Conservation (phyloP, 2,113 vertebrate species). For the Blennius ocellaris region DNA sequence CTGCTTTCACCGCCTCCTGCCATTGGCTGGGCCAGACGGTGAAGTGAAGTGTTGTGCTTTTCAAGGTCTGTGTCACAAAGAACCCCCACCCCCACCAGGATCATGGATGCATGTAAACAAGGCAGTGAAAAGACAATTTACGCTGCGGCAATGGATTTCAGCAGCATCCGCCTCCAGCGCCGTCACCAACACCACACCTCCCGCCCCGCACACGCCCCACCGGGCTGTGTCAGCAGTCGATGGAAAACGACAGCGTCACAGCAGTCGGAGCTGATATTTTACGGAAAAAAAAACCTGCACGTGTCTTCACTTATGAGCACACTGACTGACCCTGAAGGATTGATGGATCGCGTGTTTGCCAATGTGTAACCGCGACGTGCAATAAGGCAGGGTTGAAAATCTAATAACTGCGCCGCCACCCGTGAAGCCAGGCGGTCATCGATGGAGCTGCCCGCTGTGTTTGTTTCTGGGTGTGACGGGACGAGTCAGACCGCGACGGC, state of each 20-base stretch:
- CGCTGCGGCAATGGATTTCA: conserved; percentile 66
- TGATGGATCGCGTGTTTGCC: conserved; percentile 9
- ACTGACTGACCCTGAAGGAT: conserved; percentile 8
- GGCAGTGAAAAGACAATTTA: conserved; percentile 69
- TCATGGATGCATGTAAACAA: conserved; percentile 72
- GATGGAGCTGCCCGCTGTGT: conserved; percentile 41
- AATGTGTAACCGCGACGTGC: conserved; percentile 8
- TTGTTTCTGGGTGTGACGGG: conserved; percentile 48
- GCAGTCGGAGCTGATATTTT: conserved; percentile 50
- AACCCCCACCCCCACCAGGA: conserved; percentile 11
- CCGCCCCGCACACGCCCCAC: conserved; percentile 7
- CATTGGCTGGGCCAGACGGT: conserved; percentile 68
- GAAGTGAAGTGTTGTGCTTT: conserved; percentile 68
- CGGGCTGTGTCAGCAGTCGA: conserved; percentile 25
- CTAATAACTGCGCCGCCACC: conserved; percentile 15
- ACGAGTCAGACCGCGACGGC: conserved; percentile 29
- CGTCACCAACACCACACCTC: background rate
- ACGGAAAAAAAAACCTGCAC: conserved; percentile 16
- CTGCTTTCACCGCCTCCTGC: conserved; percentile 55
- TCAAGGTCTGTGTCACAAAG: conserved; percentile 67
- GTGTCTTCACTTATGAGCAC: conserved; percentile 14
- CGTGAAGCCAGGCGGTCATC: conserved; percentile 14
- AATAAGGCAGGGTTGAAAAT: conserved; percentile 18
- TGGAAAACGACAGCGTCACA: conserved; percentile 47
- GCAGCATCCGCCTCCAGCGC: background rate